Base-by-base conservation (phyloP, 2,113 vertebrate species). In the Eptatretus burgeri region DNA sequence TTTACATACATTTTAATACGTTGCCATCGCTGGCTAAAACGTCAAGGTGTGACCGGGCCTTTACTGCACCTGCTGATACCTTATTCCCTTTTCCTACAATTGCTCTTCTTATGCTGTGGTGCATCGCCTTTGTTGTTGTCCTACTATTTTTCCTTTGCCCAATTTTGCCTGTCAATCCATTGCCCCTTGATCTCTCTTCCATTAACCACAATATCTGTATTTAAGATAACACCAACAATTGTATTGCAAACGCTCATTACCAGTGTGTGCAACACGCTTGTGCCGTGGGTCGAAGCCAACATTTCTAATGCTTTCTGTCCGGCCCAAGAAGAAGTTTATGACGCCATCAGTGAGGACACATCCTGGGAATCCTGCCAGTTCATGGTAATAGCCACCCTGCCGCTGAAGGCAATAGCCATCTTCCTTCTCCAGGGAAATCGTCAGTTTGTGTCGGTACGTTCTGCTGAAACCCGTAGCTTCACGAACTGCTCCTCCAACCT, bases 321-420 rank as follows among this genome's bases (percentile, higher is more conserved):
- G 77, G 11, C 73, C 86, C 73, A 93, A 74, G 71, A 93, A 93
- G 72, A 93, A 93, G 74, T 93, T 93, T 51, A 88, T 78, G 5
- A 85, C 79, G 0, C 75, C 86, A 9, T 93, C 86, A 0, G 81
- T 75, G 49, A 86, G 79, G 51, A 93, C 84, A 14, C 86, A 91
- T 68, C 72, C 74, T 1, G 84, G 81, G 70, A 82, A 88, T 10
- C 81, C 83, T 1, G 76, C 64, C 2, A 93, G 75, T 64, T 63
- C 63, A 16, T 89, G 83, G 63, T 93, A 73, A 71, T 76, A 80
- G 27, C 83, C 85, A 0, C 66, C 70, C 14, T 71, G 74, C 0
- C 76, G 74, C 41, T 75, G 77, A 13, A 91, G 67, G 63, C 86
- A 93, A 71, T 82, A 74, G 1, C 84, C 85, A 8, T 79, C 80